phyloP scores from a whole-genome alignment of 2,113 vertebrate species.

The Coptodon bakossiorum region DNA sequence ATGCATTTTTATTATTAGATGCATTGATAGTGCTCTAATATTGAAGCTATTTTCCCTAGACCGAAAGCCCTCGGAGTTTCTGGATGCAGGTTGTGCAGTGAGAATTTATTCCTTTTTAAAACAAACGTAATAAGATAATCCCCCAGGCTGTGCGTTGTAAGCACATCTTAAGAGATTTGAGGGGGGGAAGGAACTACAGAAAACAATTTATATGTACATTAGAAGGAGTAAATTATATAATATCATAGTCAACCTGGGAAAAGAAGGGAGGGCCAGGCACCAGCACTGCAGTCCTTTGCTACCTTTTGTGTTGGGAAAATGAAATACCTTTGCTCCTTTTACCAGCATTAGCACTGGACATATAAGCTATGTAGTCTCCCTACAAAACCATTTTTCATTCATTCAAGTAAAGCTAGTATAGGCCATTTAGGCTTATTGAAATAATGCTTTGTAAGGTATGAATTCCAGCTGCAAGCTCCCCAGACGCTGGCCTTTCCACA shows the following conservation, averaged over 20 bases:
- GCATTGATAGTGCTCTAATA: slow-evolving; percentile 6
- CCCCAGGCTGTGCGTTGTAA: slow-evolving; percentile 12
- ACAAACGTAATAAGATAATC: slow-evolving; percentile 54
- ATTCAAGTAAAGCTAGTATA: slow-evolving; percentile 1
- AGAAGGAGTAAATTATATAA: slow-evolving; percentile 14
- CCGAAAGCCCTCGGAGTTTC: slow-evolving; percentile 7
- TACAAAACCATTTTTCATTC: slow-evolving; percentile 12
- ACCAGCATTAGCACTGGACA: slow-evolving; percentile 10
- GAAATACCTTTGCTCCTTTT: slow-evolving; percentile 23
- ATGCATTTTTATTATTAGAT: slow-evolving; percentile 37
- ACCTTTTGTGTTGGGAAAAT: slow-evolving; percentile 4
- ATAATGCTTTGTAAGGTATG: not conserved
- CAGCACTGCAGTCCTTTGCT: not conserved
- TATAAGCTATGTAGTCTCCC: not conserved
- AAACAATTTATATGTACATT: slow-evolving; percentile 46
- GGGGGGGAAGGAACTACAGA: slow-evolving; percentile 15
- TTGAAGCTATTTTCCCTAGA: slow-evolving; percentile 13
- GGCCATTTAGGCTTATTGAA: slow-evolving; percentile 16
- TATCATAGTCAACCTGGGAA: slow-evolving; percentile 6
- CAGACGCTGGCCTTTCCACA: slow-evolving; percentile 34
- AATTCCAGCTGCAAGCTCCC: slow-evolving; percentile 19
- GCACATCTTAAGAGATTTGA: slow-evolving; percentile 27
- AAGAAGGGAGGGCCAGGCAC: not conserved
- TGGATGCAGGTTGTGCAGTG: slow-evolving; percentile 21
- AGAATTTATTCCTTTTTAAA: slow-evolving; percentile 37